phyloP scores from a whole-genome alignment of 2,888 invertebrate species.

The Dascillus cervinus region DNA sequence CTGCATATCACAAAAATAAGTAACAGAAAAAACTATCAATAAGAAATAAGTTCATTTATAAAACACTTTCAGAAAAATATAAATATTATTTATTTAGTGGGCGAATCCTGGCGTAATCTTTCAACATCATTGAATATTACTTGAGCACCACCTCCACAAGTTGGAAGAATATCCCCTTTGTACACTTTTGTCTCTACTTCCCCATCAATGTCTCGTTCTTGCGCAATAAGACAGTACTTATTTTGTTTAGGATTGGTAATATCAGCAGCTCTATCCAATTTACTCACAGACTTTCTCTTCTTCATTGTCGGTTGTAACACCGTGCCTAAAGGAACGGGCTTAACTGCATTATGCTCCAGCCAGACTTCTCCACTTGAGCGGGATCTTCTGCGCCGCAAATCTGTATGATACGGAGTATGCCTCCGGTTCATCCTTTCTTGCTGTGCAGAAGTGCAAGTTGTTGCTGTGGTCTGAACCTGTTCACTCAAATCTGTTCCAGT shows the following conservation, averaged over 20 bases:
- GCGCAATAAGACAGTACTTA: constrained; percentile 89
- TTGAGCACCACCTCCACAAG: constrained; percentile 90
- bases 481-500: background rate
- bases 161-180: constrained; percentile 90
- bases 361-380: constrained; percentile 71
- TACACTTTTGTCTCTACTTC: constrained; percentile 88
- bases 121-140: constrained; percentile 95
- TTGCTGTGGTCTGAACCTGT: background rate
- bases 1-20: no score
- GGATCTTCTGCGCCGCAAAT: constrained; percentile 52
- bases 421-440: background rate
- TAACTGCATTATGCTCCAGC: constrained; percentile 82
- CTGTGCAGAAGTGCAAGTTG: no score
- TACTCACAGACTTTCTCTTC: constrained; percentile 75
- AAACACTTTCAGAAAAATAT: no score
- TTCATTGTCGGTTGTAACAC: constrained; percentile 80
- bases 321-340: constrained; percentile 77
- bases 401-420: background rate
- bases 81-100: no score
- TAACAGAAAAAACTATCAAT: no score
- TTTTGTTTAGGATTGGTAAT: constrained; percentile 59
- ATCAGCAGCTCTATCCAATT: constrained; percentile 71
- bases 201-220: constrained; percentile 86
- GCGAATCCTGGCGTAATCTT: constrained; percentile 73
- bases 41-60: no score